These are phyloP conservation scores for Araneus ventricosus DNA, from an alignment of 1,140 invertebrate species.

Conservation along the genomic window DNA sequence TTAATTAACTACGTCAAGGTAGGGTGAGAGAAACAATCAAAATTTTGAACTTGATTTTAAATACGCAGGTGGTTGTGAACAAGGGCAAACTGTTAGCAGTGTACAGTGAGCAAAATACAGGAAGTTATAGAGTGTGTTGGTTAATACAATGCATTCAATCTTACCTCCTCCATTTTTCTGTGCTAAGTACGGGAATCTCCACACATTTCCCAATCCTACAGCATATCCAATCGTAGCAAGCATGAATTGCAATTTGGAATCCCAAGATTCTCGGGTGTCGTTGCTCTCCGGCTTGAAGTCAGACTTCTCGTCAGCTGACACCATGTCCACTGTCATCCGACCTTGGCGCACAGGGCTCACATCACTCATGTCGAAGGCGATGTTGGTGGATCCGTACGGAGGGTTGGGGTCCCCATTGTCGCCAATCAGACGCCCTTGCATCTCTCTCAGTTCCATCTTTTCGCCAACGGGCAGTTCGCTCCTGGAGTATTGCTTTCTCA, in stretches of 20 bases:
- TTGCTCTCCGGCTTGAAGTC: constrained; percentile 83
- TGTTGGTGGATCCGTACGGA: constrained; percentile 90
- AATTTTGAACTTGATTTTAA: too few relatives aligned
- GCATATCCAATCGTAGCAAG: constrained; percentile 94
- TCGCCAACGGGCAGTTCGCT: constrained; percentile 76
- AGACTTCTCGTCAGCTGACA: constrained; percentile 83
- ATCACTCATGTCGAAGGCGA: constrained; percentile 87
- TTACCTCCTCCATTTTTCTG: constrained; percentile 94
- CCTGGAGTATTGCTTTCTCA: constrained; percentile 76
- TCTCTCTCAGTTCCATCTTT: constrained; percentile 88
- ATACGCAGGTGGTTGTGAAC: too few relatives aligned
- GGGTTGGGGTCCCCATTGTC: constrained; percentile 79
- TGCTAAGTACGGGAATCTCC: constrained; percentile 83
- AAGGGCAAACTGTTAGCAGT: too few relatives aligned
- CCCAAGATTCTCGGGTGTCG: constrained; percentile 92
- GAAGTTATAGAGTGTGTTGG: too few relatives aligned
- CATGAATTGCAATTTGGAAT: constrained; percentile 94
- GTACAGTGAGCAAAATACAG: too few relatives aligned
- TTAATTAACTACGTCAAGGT: too few relatives aligned
- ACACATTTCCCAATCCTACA: constrained; percentile 84
- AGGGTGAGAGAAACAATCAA: too few relatives aligned
- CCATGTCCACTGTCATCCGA: constrained; percentile 77
- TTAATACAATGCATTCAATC: constrained; percentile 22
- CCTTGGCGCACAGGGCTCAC: constrained; percentile 80
- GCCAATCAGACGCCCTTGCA: constrained; percentile 87